Conservation (phyloP, 2,888 invertebrate genomes). For the Synergus japonicus region DNA sequence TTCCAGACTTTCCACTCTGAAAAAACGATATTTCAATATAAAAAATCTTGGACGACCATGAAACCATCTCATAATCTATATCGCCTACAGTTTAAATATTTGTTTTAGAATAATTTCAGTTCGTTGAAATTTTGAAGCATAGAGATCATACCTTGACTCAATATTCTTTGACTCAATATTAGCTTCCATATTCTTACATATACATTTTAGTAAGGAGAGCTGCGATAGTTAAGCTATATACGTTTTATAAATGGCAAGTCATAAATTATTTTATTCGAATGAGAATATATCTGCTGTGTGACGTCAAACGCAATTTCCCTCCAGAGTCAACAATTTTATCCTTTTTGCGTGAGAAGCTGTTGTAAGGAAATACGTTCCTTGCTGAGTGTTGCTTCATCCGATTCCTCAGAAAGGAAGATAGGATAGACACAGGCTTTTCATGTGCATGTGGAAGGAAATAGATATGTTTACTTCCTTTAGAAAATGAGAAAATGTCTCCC, state of each 20-base stretch:
- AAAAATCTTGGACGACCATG: too few species aligned
- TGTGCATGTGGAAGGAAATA: constrained; percentile 3
- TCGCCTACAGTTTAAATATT: neutral
- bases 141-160: neutral
- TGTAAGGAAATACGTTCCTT: constrained; percentile 10
- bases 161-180: neutral
- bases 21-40: too few species aligned
- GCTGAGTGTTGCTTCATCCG: constrained; percentile 3
- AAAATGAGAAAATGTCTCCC: neutral
- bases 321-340: neutral
- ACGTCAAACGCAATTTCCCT: constrained; percentile 14
- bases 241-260: neutral
- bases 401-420: neutral
- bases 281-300: neutral
- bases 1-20: too few species aligned
- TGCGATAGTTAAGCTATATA: neutral
- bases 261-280: neutral
- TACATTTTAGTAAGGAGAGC: neutral
- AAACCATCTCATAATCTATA: too few species aligned
- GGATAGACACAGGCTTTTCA: constrained; percentile 13
- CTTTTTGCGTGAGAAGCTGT: neutral
- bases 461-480: constrained; percentile 18
- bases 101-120: neutral
- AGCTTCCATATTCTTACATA: neutral
- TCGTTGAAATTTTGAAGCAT: neutral